Conservation (phyloP, 2,888 invertebrate genomes). For the Euphydryas editha region DNA sequence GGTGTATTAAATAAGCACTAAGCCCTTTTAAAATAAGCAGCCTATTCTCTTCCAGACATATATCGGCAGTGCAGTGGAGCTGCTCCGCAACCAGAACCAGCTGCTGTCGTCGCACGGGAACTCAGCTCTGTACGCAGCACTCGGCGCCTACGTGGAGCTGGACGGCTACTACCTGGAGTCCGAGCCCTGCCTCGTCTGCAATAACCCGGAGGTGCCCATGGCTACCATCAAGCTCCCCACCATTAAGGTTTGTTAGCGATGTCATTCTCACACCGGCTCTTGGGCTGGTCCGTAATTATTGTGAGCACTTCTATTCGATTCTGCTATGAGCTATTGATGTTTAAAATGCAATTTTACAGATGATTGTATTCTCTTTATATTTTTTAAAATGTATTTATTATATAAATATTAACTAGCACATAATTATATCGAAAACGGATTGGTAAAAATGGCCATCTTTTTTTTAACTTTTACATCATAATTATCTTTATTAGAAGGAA, state of each 20-base stretch:
- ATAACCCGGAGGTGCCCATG: slow-evolving; percentile 97
- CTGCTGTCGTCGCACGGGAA: slow-evolving; percentile 96
- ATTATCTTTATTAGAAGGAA: background rate
- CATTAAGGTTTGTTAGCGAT: slow-evolving; percentile 86
- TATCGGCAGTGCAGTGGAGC: slow-evolving; percentile 93
- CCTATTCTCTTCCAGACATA: slow-evolving; percentile 84
- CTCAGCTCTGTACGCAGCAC: slow-evolving; percentile 94
- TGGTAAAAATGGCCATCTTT: no score
- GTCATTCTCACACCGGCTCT: background rate
- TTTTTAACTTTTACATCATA: no score
- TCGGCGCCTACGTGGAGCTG: slow-evolving; percentile 96
- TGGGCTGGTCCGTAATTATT: background rate
- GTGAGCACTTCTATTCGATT: slow-evolving; percentile 6
- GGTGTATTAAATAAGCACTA: no score
- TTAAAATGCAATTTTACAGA: background rate
- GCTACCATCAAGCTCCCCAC: slow-evolving; percentile 95
- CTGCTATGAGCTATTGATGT: background rate
- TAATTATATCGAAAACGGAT: no score
- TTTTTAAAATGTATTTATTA: no score
- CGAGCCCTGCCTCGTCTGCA: slow-evolving; percentile 98
- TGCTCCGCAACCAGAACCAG: slow-evolving; percentile 94
- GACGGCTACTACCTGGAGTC: slow-evolving; percentile 98
- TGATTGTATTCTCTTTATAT: background rate
- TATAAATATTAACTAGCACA: no score
- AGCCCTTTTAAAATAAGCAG: background rate